Evolutionary conservation across 2,113 vertebrate species (phyloP).

Genomic region (Sebastes fasciatus): DNA sequence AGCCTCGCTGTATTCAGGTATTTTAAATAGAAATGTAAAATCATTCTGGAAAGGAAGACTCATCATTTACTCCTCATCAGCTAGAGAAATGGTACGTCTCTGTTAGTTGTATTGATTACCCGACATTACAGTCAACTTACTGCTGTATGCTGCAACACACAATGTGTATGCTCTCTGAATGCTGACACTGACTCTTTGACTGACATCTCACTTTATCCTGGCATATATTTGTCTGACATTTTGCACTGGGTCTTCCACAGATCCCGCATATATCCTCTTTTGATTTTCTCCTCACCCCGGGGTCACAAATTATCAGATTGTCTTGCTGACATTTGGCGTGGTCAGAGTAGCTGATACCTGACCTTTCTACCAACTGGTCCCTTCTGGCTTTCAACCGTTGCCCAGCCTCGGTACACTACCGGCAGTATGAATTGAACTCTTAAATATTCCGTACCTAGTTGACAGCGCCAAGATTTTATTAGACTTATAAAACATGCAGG

Average conservation of each 20-base stretch:
- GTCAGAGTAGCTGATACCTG: conserved; percentile 69
- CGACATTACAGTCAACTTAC: neutral
- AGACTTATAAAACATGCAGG: conserved; percentile 63
- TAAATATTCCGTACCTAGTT: conserved; percentile 60
- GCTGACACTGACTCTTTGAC: conserved; percentile 52
- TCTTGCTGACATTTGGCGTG: conserved; percentile 77
- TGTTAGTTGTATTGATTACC: conserved; percentile 2
- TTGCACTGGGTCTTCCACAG: conserved; percentile 58
- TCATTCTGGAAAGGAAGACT: neutral
- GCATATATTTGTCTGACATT: conserved; percentile 73
- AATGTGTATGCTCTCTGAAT: conserved; percentile 30
- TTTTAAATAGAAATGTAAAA: conserved; percentile 25
- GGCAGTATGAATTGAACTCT: conserved; percentile 52
- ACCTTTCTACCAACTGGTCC: conserved; percentile 70
- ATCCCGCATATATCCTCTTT: conserved; percentile 50
- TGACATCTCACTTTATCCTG: conserved; percentile 52
- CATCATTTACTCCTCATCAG: conserved; percentile 15
- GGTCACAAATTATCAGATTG: conserved; percentile 72
- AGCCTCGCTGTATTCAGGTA: neutral
- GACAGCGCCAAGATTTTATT: conserved; percentile 59
- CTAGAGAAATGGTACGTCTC: neutral
- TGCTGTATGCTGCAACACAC: neutral
- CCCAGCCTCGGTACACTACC: conserved; percentile 35
- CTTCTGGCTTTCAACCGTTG: conserved; percentile 52
- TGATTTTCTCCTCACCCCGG: conserved; percentile 52